A percentile compares a stretch with the other conserved stretches of the same genome.
These are phyloP conservation scores for Clusia tigrina DNA, from an alignment of 2,888 invertebrate species.

Conservation along the genomic window DNA sequence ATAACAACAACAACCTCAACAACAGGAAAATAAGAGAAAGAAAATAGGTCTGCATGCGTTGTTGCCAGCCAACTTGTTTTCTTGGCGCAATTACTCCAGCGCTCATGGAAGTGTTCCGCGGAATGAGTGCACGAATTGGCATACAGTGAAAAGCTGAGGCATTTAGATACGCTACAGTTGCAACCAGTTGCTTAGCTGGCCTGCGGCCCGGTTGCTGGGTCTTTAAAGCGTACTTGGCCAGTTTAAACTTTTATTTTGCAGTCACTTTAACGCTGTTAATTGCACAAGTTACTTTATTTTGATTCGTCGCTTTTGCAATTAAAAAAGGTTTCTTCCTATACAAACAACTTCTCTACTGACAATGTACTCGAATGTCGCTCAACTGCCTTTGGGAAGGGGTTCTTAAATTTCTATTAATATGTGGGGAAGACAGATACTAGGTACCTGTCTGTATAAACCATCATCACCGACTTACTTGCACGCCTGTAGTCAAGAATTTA, in stretches of 20 bases:
- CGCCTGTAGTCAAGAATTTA: no score
- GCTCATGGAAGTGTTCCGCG: not conserved
- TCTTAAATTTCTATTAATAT: constrained; percentile 19
- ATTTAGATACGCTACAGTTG: constrained; percentile 18
- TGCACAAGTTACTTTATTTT: constrained; percentile 9
- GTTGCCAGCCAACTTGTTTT: constrained; percentile 13
- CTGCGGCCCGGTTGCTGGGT: not conserved
- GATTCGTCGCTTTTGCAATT: no score
- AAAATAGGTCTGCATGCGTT: not conserved
- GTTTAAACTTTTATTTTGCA: constrained; percentile 17
- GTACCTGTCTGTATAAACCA: no score
- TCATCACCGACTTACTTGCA: no score
- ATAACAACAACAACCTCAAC: not conserved
- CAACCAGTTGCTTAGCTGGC: constrained; percentile 9
- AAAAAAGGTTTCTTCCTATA: not conserved
- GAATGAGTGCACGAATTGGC: constrained; percentile 7
- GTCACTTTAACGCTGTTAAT: constrained; percentile 17
- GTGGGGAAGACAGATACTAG: no score
- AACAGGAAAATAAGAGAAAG: not conserved
- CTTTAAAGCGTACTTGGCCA: constrained; percentile 15
- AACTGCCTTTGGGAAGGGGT: not conserved
- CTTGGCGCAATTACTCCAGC: constrained; percentile 15
- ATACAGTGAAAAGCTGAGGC: not conserved
- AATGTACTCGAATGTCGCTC: no score
- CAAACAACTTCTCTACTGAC: no score